These are phyloP conservation scores for Ctenochaetus hawaiiensis DNA, from an alignment of 2,797 vertebrate genomes.

Conservation along the genomic window DNA sequence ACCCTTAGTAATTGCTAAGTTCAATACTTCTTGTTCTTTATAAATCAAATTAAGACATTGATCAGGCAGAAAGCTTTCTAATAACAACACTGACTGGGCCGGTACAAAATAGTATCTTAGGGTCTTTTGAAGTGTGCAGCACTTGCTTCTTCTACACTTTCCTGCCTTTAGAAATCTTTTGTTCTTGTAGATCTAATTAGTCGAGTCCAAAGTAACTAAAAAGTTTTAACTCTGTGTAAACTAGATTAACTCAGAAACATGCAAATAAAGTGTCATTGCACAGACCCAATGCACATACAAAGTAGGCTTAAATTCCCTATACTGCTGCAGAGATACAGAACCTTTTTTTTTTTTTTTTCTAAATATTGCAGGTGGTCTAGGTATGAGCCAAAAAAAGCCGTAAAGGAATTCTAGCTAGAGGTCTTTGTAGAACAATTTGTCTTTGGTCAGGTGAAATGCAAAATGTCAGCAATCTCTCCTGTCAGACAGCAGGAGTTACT, in stretches of 20 bases:
- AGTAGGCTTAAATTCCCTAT: neutral
- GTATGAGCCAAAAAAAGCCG: slow-evolving; percentile 21
- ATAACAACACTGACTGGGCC: slow-evolving; percentile 65
- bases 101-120: slow-evolving; percentile 62
- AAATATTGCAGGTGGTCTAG: slow-evolving; percentile 15
- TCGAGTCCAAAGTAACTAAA: slow-evolving; percentile 1
- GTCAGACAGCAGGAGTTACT: slow-evolving; percentile 59
- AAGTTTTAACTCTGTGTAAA: neutral
- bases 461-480: slow-evolving; percentile 65
- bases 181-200: slow-evolving; percentile 28
- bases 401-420: slow-evolving; percentile 13
- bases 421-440: slow-evolving; percentile 61
- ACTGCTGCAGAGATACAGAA: slow-evolving; percentile 2
- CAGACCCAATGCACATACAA: neutral
- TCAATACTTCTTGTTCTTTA: slow-evolving; percentile 79
- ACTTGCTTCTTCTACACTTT: slow-evolving; percentile 50
- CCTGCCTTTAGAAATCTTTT: slow-evolving; percentile 44
- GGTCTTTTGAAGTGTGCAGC: slow-evolving; percentile 65
- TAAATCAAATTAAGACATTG: slow-evolving; percentile 81
- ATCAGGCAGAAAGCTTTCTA: slow-evolving; percentile 72
- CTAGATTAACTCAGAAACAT: neutral
- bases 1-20: slow-evolving; percentile 69
- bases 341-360: neutral
- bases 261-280: slow-evolving; percentile 6
- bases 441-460: slow-evolving; percentile 66